Evolutionary conservation across 2,888 invertebrate genomes (phyloP), one percentile per base, ranked within the genome.

Genomic region (Gymnoscelis rufifasciata): DNA sequence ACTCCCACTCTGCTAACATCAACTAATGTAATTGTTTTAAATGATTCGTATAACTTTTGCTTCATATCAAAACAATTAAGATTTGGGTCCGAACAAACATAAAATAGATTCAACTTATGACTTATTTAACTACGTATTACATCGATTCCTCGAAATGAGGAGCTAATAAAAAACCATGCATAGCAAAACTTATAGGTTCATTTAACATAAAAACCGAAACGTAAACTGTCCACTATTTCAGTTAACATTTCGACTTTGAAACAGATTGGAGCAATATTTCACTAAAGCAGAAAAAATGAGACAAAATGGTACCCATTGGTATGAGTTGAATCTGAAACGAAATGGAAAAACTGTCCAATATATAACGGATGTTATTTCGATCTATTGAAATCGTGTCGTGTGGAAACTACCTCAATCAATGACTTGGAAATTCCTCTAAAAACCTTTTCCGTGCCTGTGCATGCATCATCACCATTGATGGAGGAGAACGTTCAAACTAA

Each of bases 321-420:
- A 12, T 8, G 8, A 11, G 14, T 8, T 13, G 14, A 31, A 31
- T 37, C 15, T 26, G 29, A 38, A 52, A 47, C 44, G 43, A 8
- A 43, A 43, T 46, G 29, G 47, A 53, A 51, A 46, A 46, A 24
- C 38, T 44, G 43, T 46, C 44, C 52, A 35, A 49, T 52, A 41
- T 10, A 26, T 41, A 49, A 43, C 37, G 41, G 30, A 30, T 31
- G 45, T 43, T 47, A 40, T 47, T 47, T 38, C 47, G 50, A 44
- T 38, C 45, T 45, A 43, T 45, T 45, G 40, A 47, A 56, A 53
- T 52, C 52, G 37, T 42, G 28, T 33, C 35, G 48, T 53, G 31
- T 52, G 27, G 3, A 19, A 5, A 2, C 19, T n/a, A n/a, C n/a
- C 15, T 6, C 6, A 5, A 8, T 15, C 15, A 15, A 33, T 33